Evolutionary conservation across 2,797 vertebrate species (phyloP).

Genomic region (Sphenodon punctatus): DNA sequence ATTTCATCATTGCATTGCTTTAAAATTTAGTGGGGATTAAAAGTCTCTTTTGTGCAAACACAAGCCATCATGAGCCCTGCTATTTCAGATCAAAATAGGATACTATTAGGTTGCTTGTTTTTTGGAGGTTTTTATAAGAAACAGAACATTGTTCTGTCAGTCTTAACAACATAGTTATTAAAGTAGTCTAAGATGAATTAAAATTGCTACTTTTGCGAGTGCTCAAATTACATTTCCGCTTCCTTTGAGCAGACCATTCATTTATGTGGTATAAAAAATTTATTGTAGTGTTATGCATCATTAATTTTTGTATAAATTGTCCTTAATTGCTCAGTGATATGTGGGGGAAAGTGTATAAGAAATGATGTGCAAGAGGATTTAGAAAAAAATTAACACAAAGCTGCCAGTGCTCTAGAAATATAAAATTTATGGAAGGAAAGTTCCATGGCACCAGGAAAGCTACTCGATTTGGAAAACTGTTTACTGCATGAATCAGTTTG

Average conservation of each 20-base stretch:
- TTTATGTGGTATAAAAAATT: slow-evolving; percentile 7
- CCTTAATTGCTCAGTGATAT: slow-evolving; percentile 11
- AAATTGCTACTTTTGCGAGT: slow-evolving; percentile 21
- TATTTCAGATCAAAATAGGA: background rate
- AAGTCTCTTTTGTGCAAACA: background rate
- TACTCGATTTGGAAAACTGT: background rate
- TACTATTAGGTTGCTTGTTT: background rate
- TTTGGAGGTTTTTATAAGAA: background rate
- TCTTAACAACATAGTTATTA: background rate
- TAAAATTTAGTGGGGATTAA: background rate
- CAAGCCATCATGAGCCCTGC: background rate
- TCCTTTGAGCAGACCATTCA: background rate
- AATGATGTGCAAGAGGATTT: background rate
- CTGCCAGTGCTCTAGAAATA: background rate
- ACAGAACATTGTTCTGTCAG: slow-evolving; percentile 19
- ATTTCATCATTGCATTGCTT: background rate
- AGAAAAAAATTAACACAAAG: background rate
- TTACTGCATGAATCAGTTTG: background rate
- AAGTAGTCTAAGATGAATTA: slow-evolving; percentile 33
- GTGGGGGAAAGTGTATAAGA: background rate
- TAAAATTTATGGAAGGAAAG: background rate
- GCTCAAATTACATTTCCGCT: background rate
- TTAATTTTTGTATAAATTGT: slow-evolving; percentile 14
- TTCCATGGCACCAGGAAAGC: background rate
- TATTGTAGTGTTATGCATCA: background rate